Evolutionary conservation across 2,113 vertebrate genomes (phyloP).

Genomic region (Formicarius rufipectus): DNA sequence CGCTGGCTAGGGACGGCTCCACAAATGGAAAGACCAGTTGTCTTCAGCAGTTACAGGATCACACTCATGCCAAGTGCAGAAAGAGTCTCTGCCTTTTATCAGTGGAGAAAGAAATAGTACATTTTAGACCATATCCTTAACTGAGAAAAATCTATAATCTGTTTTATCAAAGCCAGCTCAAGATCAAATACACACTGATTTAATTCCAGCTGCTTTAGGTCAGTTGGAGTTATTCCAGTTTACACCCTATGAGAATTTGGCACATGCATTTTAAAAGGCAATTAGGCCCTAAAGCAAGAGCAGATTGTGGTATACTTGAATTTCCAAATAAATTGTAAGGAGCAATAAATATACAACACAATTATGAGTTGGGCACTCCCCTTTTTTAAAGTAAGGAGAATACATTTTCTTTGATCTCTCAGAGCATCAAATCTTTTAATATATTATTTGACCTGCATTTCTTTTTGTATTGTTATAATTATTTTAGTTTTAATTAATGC

Average conservation of each 20-base stretch:
- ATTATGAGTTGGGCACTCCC: background rate
- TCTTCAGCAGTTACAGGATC: background rate
- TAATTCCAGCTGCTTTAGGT: slow-evolving; percentile 45
- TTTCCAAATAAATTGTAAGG: slow-evolving; percentile 15
- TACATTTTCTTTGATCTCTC: slow-evolving; percentile 26
- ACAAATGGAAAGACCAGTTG: background rate
- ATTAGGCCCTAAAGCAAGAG: slow-evolving; percentile 36
- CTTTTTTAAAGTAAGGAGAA: background rate
- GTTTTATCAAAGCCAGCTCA: slow-evolving; percentile 41
- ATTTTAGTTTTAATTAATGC: background rate
- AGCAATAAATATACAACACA: slow-evolving; percentile 12
- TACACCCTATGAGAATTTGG: slow-evolving; percentile 39
- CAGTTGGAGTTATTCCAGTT: slow-evolving; percentile 46
- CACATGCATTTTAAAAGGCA: slow-evolving; percentile 46
- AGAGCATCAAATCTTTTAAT: background rate
- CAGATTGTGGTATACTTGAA: slow-evolving; percentile 17
- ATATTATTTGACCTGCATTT: background rate
- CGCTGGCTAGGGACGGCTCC: background rate
- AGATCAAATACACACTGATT: slow-evolving; percentile 52
- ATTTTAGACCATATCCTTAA: background rate
- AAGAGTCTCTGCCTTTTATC: background rate
- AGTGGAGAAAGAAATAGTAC: background rate
- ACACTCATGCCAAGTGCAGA: background rate
- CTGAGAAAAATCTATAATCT: slow-evolving; percentile 48
- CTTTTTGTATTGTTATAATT: background rate